Evolutionary conservation across 2,113 vertebrate species (phyloP).

Genomic region (Martes martes): DNA sequence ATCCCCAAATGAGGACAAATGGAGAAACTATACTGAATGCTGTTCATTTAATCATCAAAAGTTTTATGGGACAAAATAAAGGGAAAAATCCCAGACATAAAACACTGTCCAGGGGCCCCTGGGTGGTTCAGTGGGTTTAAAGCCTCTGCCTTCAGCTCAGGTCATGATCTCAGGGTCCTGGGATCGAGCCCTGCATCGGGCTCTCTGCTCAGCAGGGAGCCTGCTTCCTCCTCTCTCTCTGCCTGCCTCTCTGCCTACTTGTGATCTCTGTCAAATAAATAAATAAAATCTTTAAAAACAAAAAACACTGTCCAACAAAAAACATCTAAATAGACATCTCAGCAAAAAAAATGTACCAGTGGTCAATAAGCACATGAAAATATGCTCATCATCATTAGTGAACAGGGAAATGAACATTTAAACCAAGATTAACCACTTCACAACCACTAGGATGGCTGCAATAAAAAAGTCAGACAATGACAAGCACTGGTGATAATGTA

Average conservation of each 20-base stretch:
- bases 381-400: not conserved
- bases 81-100: not conserved
- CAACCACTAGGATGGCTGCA: not conserved
- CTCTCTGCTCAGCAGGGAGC: too few species aligned
- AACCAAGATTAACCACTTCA: not conserved
- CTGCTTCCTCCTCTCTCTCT: too few species aligned
- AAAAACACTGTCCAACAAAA: not conserved
- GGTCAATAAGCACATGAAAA: not conserved
- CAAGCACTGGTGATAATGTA: not conserved
- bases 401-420: not conserved
- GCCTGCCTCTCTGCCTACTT: too few species aligned
- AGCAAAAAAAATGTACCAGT: not conserved
- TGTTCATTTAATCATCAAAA: conserved; percentile 4
- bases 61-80: not conserved
- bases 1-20: not conserved
- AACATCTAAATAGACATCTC: not conserved
- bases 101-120: not conserved
- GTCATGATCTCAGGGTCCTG: too few species aligned
- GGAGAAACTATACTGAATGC: not conserved
- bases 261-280: too few species aligned
- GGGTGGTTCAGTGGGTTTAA: too few species aligned
- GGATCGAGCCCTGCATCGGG: too few species aligned
- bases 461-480: not conserved
- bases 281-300: too few species aligned
- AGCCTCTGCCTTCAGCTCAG: too few species aligned